phyloP scores from a whole-genome alignment of 2,888 invertebrate genomes.

The Ariolimax columbianus region DNA sequence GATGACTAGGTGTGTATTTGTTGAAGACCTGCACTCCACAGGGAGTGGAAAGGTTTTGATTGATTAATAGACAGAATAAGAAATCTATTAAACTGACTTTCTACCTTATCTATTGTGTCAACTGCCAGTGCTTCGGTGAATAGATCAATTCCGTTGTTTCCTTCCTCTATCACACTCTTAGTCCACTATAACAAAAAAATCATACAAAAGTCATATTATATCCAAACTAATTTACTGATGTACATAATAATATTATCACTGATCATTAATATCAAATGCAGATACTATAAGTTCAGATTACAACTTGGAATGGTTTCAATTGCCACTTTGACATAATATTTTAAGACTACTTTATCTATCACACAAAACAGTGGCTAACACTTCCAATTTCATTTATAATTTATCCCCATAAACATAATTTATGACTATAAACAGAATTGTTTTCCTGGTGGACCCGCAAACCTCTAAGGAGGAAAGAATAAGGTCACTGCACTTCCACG shows the following conservation, averaged over 20 bases:
- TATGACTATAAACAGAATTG: too few species aligned
- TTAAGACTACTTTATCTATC: not conserved
- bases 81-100: not conserved
- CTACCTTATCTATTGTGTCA: conserved; percentile 7
- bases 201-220: not conserved
- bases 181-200: not conserved
- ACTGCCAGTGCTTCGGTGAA: conserved; percentile 18
- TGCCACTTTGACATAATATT: not conserved
- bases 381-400: too few species aligned
- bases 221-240: not conserved
- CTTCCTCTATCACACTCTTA: not conserved
- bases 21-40: too few species aligned
- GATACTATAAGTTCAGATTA: not conserved
- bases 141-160: not conserved
- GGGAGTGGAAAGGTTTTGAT: too few species aligned
- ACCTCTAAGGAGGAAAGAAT: too few species aligned
- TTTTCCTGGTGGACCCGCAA: too few species aligned
- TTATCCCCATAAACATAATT: too few species aligned
- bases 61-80: too few species aligned
- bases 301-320: too few species aligned
- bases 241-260: not conserved
- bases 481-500: too few species aligned
- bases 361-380: too few species aligned
- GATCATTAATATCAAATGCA: not conserved
- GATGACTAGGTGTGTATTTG: too few species aligned